A percentile compares a stretch with the other conserved stretches of the same genome.
Conservation (phyloP, 1,140 invertebrate genomes). For the Carcinoscorpius rotundicauda region DNA sequence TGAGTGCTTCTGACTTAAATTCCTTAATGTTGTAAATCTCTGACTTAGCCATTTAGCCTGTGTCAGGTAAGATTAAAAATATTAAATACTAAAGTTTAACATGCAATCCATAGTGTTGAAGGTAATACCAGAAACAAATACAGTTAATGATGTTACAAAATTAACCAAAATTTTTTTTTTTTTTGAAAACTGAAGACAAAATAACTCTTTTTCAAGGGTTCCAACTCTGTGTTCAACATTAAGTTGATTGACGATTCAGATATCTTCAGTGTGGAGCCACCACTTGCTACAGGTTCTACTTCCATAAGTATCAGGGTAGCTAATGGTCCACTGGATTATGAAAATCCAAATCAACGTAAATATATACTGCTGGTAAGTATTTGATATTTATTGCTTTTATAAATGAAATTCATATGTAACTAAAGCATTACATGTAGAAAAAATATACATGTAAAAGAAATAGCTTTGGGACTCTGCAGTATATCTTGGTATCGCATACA, state of each 20-base stretch:
- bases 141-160: no score
- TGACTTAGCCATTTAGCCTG: no score
- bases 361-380: slow-evolving; percentile 65
- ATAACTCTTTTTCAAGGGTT: slow-evolving; percentile 33
- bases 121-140: no score
- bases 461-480: neutral
- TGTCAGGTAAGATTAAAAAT: no score
- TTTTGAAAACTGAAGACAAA: no score
- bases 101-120: no score
- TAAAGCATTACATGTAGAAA: neutral
- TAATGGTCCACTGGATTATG: slow-evolving; percentile 64
- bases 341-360: slow-evolving; percentile 82
- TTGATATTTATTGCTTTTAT: neutral
- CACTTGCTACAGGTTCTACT: slow-evolving; percentile 59
- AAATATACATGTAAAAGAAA: no score
- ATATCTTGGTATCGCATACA: no score
- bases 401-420: neutral
- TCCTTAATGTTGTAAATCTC: no score
- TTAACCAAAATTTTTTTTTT: no score
- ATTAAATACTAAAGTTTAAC: no score
- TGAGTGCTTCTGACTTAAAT: no score
- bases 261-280: slow-evolving; percentile 70
- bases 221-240: slow-evolving; percentile 25
- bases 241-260: slow-evolving; percentile 62
- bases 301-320: slow-evolving; percentile 65